phyloP scores from a whole-genome alignment of 2,113 vertebrate species.

The Nannobrachium achirus region DNA sequence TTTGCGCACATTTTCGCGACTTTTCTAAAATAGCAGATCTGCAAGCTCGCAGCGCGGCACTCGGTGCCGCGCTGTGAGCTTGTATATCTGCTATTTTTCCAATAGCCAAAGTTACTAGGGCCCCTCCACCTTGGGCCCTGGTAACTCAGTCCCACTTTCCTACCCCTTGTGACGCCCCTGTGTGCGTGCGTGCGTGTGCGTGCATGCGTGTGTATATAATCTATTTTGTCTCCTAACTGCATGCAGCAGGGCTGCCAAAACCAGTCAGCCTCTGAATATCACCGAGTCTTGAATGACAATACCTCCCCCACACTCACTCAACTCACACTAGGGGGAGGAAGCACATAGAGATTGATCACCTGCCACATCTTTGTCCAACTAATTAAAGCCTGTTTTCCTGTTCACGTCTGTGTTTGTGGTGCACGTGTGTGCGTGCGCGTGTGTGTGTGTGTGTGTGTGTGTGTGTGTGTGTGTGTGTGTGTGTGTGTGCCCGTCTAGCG shows the following conservation, averaged over 20 bases:
- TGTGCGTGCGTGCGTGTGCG: neutral
- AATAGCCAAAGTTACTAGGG: too few relatives aligned
- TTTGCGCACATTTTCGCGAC: too few relatives aligned
- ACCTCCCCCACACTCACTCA: conserved; percentile 23
- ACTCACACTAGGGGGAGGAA: conserved; percentile 35
- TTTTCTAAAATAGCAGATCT: too few relatives aligned
- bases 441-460: conserved; percentile 22
- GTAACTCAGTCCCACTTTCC: too few relatives aligned
- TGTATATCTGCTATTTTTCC: too few relatives aligned
- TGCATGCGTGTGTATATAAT: neutral
- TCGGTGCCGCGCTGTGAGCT: too few relatives aligned
- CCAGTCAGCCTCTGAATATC: conserved; percentile 60
- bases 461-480: conserved; percentile 25
- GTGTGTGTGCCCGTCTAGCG: conserved; percentile 26
- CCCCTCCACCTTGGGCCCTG: too few relatives aligned
- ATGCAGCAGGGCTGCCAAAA: conserved; percentile 41
- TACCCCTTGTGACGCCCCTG: too few relatives aligned
- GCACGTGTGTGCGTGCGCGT: conserved; percentile 11
- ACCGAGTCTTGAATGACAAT: conserved; percentile 63
- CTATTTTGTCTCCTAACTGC: conserved; percentile 16
- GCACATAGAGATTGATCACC: conserved; percentile 73
- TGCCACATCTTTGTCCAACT: conserved; percentile 61
- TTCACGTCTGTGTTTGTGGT: conserved; percentile 15
- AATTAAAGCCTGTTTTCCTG: conserved; percentile 68
- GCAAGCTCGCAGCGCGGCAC: too few relatives aligned